These are phyloP conservation scores for Bembecia ichneumoniformis DNA, from an alignment of 2,888 invertebrate genomes.

Conservation along the genomic window DNA sequence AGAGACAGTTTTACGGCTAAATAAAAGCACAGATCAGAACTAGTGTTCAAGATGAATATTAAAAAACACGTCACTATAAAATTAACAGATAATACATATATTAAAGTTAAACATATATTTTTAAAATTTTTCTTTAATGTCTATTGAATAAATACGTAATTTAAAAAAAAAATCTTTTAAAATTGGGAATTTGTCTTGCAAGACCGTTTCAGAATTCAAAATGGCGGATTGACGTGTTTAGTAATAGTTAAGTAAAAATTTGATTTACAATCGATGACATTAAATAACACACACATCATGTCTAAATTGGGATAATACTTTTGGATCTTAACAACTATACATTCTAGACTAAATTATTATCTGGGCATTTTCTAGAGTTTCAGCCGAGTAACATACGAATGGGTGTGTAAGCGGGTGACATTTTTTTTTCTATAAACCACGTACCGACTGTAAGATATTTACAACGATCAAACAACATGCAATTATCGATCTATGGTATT, in stretches of 20 bases:
- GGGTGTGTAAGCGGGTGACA: constrained; percentile 46
- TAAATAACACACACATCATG: constrained; percentile 50
- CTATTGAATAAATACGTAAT: too few relatives aligned
- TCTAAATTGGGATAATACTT: constrained; percentile 70
- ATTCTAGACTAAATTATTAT: constrained; percentile 64
- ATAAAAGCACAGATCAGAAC: constrained; percentile 18
- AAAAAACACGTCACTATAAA: too few relatives aligned
- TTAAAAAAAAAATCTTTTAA: too few relatives aligned
- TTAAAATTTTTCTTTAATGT: too few relatives aligned
- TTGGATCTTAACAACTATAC: constrained; percentile 56
- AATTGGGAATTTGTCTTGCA: too few relatives aligned
- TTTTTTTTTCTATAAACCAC: constrained; percentile 29
- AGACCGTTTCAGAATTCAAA: too few relatives aligned
- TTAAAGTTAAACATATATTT: too few relatives aligned
- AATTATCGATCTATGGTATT: constrained; percentile 45
- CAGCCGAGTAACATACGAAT: constrained; percentile 48
- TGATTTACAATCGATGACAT: constrained; percentile 32
- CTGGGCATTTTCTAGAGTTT: constrained; percentile 52
- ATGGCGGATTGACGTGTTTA: constrained; percentile 24
- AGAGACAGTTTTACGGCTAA: background rate
- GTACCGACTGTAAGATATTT: constrained; percentile 50
- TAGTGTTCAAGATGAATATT: background rate
- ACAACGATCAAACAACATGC: constrained; percentile 50
- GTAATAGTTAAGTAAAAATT: constrained; percentile 19
- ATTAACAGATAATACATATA: too few relatives aligned